A percentile compares a stretch with the other conserved stretches of the same genome.
Conservation (phyloP, 2,113 vertebrate genomes). For the Gadus chalcogrammus region DNA sequence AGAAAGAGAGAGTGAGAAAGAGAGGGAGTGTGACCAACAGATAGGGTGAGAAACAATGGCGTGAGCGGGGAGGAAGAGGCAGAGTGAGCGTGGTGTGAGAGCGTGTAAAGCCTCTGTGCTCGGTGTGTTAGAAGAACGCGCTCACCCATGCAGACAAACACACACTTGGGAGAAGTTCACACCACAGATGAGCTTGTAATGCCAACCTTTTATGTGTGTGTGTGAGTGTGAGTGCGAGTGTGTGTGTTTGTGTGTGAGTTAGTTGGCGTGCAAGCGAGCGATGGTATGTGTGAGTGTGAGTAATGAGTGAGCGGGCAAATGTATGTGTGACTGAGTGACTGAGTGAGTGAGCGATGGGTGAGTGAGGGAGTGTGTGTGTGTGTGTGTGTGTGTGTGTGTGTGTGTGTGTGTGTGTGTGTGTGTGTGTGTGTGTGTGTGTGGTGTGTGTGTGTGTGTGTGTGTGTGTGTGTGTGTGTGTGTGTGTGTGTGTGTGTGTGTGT, state of each 20-base stretch:
- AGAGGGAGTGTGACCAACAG: background rate
- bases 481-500: background rate
- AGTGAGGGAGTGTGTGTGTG: background rate
- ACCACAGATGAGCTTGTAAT: no score
- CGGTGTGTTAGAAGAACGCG: no score
- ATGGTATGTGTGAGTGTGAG: background rate
- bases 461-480: background rate
- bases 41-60: no score
- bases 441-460: background rate
- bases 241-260: conserved; percentile 1
- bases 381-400: conserved; percentile 9
- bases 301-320: background rate
- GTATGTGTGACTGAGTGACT: conserved; percentile 8
- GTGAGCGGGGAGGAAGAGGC: no score
- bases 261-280: background rate
- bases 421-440: no score
- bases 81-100: no score
- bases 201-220: background rate
- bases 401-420: conserved; percentile 8
- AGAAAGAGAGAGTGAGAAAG: background rate
- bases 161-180: no score
- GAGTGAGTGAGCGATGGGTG: no score
- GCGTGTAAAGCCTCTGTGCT: no score
- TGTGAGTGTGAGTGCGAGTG: background rate
- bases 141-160: no score